phyloP scores from a whole-genome alignment of 2,113 vertebrate species.

The Platysternon megacephalum region DNA sequence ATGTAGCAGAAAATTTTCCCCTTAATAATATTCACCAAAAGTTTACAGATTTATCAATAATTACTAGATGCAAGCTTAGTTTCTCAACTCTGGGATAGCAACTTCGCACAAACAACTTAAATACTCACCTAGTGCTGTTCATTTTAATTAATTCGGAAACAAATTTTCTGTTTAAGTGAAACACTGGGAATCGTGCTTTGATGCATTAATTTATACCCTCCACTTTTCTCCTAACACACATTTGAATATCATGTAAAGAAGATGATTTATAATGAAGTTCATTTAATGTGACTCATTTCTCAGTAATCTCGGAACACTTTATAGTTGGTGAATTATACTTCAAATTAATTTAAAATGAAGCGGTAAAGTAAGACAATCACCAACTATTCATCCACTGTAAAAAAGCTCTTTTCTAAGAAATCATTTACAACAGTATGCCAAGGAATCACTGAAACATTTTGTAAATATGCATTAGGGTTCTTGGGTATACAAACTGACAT shows the following conservation, averaged over 20 bases:
- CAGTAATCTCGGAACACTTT: constrained; percentile 51
- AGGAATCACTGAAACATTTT: constrained; percentile 33
- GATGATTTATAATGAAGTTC: constrained; percentile 58
- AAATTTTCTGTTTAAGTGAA: constrained; percentile 43
- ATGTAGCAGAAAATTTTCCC: not conserved
- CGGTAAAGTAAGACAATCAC: constrained; percentile 51
- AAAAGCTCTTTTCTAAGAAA: constrained; percentile 44
- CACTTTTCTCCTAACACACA: constrained; percentile 24
- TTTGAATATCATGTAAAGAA: constrained; percentile 39
- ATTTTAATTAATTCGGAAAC: constrained; percentile 47
- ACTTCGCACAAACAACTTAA: not conserved
- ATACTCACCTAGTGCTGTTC: not conserved
- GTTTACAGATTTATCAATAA: not conserved
- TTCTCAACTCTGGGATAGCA: not conserved
- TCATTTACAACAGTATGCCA: constrained; percentile 26
- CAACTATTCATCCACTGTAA: constrained; percentile 49
- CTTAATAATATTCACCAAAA: not conserved
- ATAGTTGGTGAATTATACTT: constrained; percentile 52
- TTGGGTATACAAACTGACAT: not conserved
- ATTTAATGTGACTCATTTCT: constrained; percentile 65
- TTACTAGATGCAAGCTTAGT: rapidly evolving
- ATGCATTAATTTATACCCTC: constrained; percentile 27
- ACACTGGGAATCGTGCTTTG: constrained; percentile 30
- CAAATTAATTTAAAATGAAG: constrained; percentile 70
- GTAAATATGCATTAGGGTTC: constrained; percentile 14